Percentiles rank a stretch among this genome's conserved stretches.
phyloP scores from a whole-genome alignment of 2,797 vertebrate genomes.

The Leontocebus nigricollis region DNA sequence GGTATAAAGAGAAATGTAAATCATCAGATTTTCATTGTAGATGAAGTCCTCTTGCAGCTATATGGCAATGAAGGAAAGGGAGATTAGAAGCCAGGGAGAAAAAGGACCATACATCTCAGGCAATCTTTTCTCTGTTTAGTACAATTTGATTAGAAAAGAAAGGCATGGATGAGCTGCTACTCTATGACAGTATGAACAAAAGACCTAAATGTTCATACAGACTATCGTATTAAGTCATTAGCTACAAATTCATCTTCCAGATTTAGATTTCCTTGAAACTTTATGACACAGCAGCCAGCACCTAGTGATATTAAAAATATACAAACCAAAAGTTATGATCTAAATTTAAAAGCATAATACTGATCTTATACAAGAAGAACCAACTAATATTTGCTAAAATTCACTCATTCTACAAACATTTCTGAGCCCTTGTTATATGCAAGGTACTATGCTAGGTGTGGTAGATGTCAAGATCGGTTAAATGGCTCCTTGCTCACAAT shows the following conservation, averaged over 20 bases:
- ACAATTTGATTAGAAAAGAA: constrained; percentile 13
- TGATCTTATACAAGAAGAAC: not conserved
- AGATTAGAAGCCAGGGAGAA: not conserved
- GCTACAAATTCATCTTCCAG: not conserved
- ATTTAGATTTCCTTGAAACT: constrained; percentile 15
- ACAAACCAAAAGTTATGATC: not conserved
- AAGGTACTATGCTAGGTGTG: not conserved
- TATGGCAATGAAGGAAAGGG: not conserved
- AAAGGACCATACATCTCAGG: not conserved
- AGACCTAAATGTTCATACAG: not conserved
- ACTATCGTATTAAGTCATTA: not conserved
- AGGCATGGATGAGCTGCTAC: not conserved
- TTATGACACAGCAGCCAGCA: not conserved
- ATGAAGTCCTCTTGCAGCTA: not conserved
- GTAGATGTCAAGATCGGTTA: not conserved
- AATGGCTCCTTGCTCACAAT: not conserved
- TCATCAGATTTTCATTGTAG: not conserved
- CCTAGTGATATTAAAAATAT: constrained; percentile 12
- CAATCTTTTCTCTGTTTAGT: not conserved
- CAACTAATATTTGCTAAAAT: constrained; percentile 19
- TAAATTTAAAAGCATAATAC: constrained; percentile 31
- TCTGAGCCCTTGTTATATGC: not conserved
- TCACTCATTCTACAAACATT: constrained; percentile 7
- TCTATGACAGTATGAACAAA: not conserved
- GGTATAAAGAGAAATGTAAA: not conserved